phyloP scores from a whole-genome alignment of 1,140 invertebrate species.

The Planococcus citri region DNA sequence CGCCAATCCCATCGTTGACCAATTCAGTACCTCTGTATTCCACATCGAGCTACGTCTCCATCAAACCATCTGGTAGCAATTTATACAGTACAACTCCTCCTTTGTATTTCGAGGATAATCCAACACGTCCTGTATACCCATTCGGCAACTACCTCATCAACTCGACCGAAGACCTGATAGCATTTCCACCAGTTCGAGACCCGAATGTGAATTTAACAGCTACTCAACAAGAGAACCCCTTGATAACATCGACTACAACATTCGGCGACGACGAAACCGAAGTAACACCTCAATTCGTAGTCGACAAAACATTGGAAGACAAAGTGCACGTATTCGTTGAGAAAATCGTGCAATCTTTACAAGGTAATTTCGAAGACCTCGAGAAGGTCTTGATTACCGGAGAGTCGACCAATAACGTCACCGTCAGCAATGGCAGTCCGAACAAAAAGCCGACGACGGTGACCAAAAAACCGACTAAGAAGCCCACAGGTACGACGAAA shows the following conservation, averaged over 20 bases:
- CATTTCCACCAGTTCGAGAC: constrained; percentile 70
- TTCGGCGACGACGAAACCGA: constrained; percentile 33
- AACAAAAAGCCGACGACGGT: constrained; percentile 26
- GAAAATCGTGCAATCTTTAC: constrained; percentile 65
- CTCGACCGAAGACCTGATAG: constrained; percentile 51
- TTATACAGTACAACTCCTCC: constrained; percentile 9
- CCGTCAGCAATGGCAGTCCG: constrained; percentile 29
- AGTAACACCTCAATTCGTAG: constrained; percentile 54
- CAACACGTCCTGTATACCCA: constrained; percentile 12
- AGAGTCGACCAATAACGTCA: constrained; percentile 25
- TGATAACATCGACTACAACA: constrained; percentile 17
- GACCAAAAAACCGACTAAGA: constrained; percentile 24
- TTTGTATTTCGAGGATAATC: not conserved
- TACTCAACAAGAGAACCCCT: constrained; percentile 36
- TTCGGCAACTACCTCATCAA: constrained; percentile 36
- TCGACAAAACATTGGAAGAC: constrained; percentile 57
- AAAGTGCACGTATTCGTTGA: constrained; percentile 69
- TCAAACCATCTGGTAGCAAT: not conserved
- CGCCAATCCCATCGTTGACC: constrained; percentile 9
- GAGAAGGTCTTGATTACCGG: constrained; percentile 56
- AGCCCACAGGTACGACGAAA: constrained; percentile 20
- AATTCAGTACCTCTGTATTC: not conserved
- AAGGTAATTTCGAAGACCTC: constrained; percentile 64
- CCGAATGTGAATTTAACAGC: constrained; percentile 55
- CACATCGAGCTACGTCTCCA: not conserved